Evolutionary conservation across 2,113 vertebrate species (phyloP), one percentile per base, ranked within the genome.

Genomic region (Calonectris borealis): DNA sequence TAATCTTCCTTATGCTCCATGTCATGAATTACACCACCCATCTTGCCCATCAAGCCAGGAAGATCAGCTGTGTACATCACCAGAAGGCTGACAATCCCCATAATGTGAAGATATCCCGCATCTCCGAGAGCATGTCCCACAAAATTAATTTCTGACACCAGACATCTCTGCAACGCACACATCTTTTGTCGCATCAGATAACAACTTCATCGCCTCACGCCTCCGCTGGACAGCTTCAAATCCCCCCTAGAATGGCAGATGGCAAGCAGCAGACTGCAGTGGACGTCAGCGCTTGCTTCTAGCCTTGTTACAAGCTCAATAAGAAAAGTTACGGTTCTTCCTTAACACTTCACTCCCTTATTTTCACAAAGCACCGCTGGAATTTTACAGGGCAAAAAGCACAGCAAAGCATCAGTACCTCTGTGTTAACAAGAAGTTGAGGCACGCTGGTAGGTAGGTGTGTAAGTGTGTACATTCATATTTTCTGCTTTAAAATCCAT

Each of bases 221-320:
- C 57, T n/a, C 48, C 1, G 1, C 32, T 0, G 7, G 20, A 10
- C 57, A 86, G 49, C 81, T 65, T 76, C 42, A 32, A 8, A 48
- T 32, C 13, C 2, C 34, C 15, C 17, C 52, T 3, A 10, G 51
- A 26, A 52, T 4, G 11, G 76, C 85, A 80, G 51, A 40, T 29
- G 38, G 54, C 1, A 5, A 78, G 55, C 65, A 58, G 38, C 54
- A 66, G 57, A 17, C 68, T 13, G 29, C 26, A 16, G 25, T 17
- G 44, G 26, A 49, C 58, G 9, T 18, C 68, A 51, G 10, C 1
- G 1, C 40, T 88, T 48, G 27, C 11, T 69, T 83, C 79, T 19
- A 40, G 51, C 18, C 31, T 52, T 0, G 0, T 8, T 48, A 48
- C 1, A 7, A 77, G 66, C 57, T 38, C 61, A 21, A 2, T 16